Conservation (phyloP, 2,797 vertebrate species). For the Poeciliopsis presidionis region DNA sequence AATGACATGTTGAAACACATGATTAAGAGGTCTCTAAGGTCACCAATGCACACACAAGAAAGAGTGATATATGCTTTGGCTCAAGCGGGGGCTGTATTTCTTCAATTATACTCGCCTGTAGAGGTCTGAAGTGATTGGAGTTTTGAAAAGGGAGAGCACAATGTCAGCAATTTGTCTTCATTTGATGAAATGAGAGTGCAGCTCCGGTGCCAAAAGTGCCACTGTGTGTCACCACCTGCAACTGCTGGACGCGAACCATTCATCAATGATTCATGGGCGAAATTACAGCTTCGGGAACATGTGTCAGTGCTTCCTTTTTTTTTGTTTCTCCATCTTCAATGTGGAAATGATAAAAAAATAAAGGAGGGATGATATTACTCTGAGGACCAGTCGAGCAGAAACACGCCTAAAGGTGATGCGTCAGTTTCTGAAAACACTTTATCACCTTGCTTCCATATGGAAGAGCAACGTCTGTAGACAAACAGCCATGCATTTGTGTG, state of each 20-base stretch:
- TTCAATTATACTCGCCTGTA: constrained; percentile 24
- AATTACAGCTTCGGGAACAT: constrained; percentile 58
- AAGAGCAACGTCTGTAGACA: constrained; percentile 17
- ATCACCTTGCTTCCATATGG: constrained; percentile 15
- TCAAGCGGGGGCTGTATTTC: constrained; percentile 18
- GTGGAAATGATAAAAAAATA: constrained; percentile 24
- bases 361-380: constrained; percentile 23
- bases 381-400: constrained; percentile 47
- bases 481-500: constrained; percentile 18
- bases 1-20: constrained; percentile 2
- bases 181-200: constrained; percentile 61
- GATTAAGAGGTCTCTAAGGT: constrained; percentile 20
- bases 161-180: constrained; percentile 62
- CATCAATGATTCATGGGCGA: constrained; percentile 67
- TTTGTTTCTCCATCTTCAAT: not conserved
- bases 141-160: constrained; percentile 37
- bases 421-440: constrained; percentile 20
- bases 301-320: constrained; percentile 33
- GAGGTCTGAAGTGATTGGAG: constrained; percentile 46
- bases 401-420: constrained; percentile 47
- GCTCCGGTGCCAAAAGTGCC: constrained; percentile 30
- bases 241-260: constrained; percentile 44
- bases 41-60: constrained; percentile 11
- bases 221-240: constrained; percentile 48
- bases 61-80: constrained; percentile 9